Base-by-base conservation (phyloP, 2,797 vertebrate species). In the Fundulus diaphanus region DNA sequence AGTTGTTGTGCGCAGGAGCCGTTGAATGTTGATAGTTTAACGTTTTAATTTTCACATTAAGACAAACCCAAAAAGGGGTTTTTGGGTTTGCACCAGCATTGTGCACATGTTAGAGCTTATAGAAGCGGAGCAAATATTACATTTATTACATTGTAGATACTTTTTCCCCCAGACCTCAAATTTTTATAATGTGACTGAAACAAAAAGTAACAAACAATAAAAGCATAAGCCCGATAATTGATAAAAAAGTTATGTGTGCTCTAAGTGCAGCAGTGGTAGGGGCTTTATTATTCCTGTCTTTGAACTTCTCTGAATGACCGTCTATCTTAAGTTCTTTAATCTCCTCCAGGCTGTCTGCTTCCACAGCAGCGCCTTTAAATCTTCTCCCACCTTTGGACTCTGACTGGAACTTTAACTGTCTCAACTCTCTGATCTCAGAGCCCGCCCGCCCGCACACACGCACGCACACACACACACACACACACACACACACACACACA, bases 301-400 rank as follows among this genome's bases (percentile, higher is more conserved):
- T 94, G 91, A 94, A 93, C 90, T 89, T 73, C 74, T 83, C 70
- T 69, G 77, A 78, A 80, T 76, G 80, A 85, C 74, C 74, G 80
- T 79, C 80, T 89, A 87, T 91, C 85, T 93, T 82, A 84, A 84
- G 85, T 92, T 92, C 81, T 90, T 90, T 92, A 89, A 93, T 93
- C 92, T 91, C 85, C 82, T 70, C 68, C 82, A 63, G 91, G 74
- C 85, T 87, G 90, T 85, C 89, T 87, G 88, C 89, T 78, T 52
- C 80, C 73, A 70, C 76, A 77, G 82, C 89, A 85, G 85, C 89
- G 78, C 89, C 85, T 93, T 80, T 87, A 85, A 93, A 92, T 90
- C 90, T 90, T 77, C 82, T 70, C 85, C 82, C 83, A 78, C 85
- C 85, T 82, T 72, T 77, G 78, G 85, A 90, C 88, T 76, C 84